Percentiles rank a stretch among this genome's conserved stretches.
Evolutionary conservation across 2,888 invertebrate genomes (phyloP).

Genomic region (Itoplectis maculator): DNA sequence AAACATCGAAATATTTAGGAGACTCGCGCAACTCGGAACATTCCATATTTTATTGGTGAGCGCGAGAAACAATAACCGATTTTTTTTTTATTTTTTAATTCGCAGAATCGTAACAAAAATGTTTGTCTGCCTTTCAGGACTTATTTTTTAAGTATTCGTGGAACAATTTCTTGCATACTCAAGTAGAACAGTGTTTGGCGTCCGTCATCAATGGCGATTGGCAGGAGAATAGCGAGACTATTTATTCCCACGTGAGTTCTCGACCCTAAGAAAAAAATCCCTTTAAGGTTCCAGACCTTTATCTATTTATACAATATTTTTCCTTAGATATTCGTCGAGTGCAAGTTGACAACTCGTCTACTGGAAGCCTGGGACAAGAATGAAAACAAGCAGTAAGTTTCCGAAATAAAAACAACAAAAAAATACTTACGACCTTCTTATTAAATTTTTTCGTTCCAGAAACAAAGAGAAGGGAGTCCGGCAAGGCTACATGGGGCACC

Average conservation of each 20-base stretch:
- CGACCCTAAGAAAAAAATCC: not conserved
- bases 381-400: conserved; percentile 90
- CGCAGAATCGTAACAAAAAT: no score
- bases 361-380: conserved; percentile 93
- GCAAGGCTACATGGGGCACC: conserved; percentile 89
- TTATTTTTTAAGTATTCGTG: conserved; percentile 95
- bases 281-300: conserved; percentile 17
- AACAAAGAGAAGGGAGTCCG: conserved; percentile 86
- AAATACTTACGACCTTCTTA: no score
- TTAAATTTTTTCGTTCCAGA: conserved; percentile 78
- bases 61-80: conserved; percentile 49
- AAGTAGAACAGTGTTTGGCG: conserved; percentile 92
- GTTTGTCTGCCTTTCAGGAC: conserved; percentile 88
- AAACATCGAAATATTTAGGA: conserved; percentile 89
- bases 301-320: conserved; percentile 75
- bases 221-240: conserved; percentile 83
- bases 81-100: no score
- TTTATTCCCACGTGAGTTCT: conserved; percentile 86
- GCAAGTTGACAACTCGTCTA: conserved; percentile 92
- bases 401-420: not conserved
- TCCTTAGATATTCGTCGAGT: conserved; percentile 91
- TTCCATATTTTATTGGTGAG: conserved; percentile 86
- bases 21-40: conserved; percentile 87
- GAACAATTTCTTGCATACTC: conserved; percentile 98
- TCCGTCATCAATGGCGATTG: conserved; percentile 87